phyloP scores from a whole-genome alignment of 2,113 vertebrate species.

The Uropsilus gracilis region DNA sequence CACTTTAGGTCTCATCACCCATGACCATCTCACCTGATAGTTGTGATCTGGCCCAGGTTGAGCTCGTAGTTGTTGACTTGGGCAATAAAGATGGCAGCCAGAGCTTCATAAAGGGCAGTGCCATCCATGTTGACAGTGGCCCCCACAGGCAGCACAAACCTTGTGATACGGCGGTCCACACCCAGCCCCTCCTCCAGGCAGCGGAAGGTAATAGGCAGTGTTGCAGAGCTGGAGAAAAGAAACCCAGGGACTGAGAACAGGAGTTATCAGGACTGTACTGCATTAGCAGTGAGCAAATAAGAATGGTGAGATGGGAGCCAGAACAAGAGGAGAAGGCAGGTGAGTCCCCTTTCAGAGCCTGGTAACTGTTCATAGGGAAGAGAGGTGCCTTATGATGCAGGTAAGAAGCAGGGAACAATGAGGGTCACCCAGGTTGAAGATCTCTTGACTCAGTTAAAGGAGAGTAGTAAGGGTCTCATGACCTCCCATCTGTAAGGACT shows the following conservation, averaged over 20 bases:
- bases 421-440: neutral
- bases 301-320: neutral
- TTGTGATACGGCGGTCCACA: conserved; percentile 95
- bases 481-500: neutral
- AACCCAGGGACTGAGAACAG: neutral
- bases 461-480: neutral
- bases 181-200: conserved; percentile 96
- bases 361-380: neutral
- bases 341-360: neutral
- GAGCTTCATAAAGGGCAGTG: conserved; percentile 95
- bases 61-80: conserved; percentile 98
- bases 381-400: too few species aligned
- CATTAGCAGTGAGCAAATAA: neutral
- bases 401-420: neutral
- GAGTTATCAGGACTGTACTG: neutral
- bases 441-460: neutral
- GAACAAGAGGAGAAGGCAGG: neutral
- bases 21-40: conserved; percentile 91
- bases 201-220: conserved; percentile 97
- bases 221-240: conserved; percentile 91
- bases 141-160: conserved; percentile 95
- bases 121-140: conserved; percentile 99
- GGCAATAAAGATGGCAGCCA: conserved; percentile 98
- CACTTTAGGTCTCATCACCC: neutral
- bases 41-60: conserved; percentile 98